These are phyloP conservation scores for Betta splendens DNA, from an alignment of 2,797 vertebrate genomes.

Conservation along the genomic window DNA sequence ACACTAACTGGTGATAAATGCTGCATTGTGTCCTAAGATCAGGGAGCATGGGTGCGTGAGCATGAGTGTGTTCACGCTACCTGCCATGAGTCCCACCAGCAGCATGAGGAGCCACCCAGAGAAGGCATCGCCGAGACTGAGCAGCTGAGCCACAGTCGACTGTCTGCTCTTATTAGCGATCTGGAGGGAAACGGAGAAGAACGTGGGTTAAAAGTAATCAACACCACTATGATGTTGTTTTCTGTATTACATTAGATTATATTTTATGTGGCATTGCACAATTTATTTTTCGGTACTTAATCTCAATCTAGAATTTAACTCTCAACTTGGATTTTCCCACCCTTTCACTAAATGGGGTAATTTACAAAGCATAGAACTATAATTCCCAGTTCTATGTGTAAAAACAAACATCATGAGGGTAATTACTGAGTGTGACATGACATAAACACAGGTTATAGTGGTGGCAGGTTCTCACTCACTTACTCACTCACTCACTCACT, in stretches of 20 bases:
- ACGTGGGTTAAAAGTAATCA: not conserved
- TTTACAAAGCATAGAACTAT: not conserved
- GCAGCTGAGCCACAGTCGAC: conserved; percentile 87
- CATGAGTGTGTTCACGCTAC: conserved; percentile 62
- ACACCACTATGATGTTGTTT: not conserved
- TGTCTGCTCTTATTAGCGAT: conserved; percentile 92
- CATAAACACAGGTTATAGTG: not conserved
- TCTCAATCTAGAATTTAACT: too few relatives aligned
- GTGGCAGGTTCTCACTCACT: too few relatives aligned
- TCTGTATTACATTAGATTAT: not conserved
- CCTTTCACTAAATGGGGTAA: not conserved
- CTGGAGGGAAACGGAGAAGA: conserved; percentile 66
- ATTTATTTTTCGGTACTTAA: too few relatives aligned
- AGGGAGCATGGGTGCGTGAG: not conserved
- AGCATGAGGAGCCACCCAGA: conserved; percentile 97
- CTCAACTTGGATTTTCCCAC: not conserved
- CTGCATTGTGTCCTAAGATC: too few relatives aligned
- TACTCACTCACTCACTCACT: too few relatives aligned
- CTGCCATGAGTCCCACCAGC: conserved; percentile 92
- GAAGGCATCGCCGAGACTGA: conserved; percentile 92
- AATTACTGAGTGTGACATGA: not conserved
- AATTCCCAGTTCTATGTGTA: not conserved
- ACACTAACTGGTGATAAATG: too few relatives aligned
- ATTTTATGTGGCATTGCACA: too few relatives aligned
- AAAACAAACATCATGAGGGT: conserved; percentile 4